These are phyloP conservation scores for Malachius bipustulatus DNA, from an alignment of 2,888 invertebrate species.

Conservation along the genomic window DNA sequence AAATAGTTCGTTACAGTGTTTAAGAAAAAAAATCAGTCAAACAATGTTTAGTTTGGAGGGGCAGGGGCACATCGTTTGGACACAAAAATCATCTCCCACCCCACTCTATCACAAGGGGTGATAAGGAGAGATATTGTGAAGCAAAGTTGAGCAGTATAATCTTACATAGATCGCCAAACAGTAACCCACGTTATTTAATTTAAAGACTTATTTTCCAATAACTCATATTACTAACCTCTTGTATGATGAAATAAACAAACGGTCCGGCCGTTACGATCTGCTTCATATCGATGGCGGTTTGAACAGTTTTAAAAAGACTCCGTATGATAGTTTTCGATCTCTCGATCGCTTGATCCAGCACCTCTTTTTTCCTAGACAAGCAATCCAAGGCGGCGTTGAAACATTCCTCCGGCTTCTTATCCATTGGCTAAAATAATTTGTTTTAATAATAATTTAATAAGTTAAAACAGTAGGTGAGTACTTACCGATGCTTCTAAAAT, in stretches of 20 bases:
- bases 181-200: no score
- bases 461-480: conserved; percentile 11
- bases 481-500: conserved; percentile 61
- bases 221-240: conserved; percentile 49
- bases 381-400: conserved; percentile 62
- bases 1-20: no score
- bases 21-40: no score
- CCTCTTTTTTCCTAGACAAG: conserved; percentile 48
- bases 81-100: no score
- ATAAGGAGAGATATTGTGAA: no score
- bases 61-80: no score
- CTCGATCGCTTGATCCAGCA: conserved; percentile 53
- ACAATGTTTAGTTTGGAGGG: no score
- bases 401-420: conserved; percentile 50
- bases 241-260: conserved; percentile 75
- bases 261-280: conserved; percentile 78
- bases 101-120: no score
- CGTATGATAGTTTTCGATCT: conserved; percentile 57
- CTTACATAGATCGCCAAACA: no score
- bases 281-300: conserved; percentile 65
- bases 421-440: conserved; percentile 38
- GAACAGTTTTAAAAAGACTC: conserved; percentile 63
- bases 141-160: no score
- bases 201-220: conserved; percentile 4
- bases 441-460: not conserved